These are phyloP conservation scores for Melikaiella ostensackeni DNA, from an alignment of 2,888 invertebrate species.

Conservation along the genomic window DNA sequence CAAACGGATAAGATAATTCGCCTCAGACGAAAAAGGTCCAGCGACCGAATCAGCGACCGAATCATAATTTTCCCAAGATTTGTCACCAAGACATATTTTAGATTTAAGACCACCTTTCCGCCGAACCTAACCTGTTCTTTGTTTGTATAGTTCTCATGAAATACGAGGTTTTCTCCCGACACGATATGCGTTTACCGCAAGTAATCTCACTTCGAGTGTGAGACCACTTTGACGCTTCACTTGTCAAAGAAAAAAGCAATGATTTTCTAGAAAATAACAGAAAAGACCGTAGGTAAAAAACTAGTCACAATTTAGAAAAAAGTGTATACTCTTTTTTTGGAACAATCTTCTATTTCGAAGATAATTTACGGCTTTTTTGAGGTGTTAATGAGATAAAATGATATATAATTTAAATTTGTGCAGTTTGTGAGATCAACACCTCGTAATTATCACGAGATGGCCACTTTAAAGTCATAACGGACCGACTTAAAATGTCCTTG, in stretches of 20 bases:
- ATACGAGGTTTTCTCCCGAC: constrained; percentile 55
- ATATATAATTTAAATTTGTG: neutral
- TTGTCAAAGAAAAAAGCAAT: neutral
- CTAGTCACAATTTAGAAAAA: neutral
- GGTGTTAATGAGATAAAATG: too few relatives aligned
- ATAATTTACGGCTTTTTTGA: neutral
- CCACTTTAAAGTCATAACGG: constrained; percentile 33
- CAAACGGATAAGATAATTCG: constrained; percentile 32
- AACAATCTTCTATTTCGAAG: neutral
- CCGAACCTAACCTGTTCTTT: constrained; percentile 56
- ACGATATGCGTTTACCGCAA: constrained; percentile 31
- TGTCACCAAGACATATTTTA: constrained; percentile 54
- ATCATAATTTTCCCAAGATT: constrained; percentile 41
- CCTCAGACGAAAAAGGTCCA: constrained; percentile 12
- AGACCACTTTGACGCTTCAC: constrained; percentile 34
- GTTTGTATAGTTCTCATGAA: constrained; percentile 62
- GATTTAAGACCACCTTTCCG: constrained; percentile 53
- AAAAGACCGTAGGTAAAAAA: neutral
- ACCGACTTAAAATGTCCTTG: constrained; percentile 10
- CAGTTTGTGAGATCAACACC: neutral
- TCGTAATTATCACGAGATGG: neutral
- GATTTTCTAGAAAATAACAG: neutral
- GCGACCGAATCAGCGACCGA: too few relatives aligned
- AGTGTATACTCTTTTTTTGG: neutral
- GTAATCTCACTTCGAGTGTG: constrained; percentile 32